Evolutionary conservation across 2,113 vertebrate species (phyloP).

Genomic region (Laticauda colubrina): DNA sequence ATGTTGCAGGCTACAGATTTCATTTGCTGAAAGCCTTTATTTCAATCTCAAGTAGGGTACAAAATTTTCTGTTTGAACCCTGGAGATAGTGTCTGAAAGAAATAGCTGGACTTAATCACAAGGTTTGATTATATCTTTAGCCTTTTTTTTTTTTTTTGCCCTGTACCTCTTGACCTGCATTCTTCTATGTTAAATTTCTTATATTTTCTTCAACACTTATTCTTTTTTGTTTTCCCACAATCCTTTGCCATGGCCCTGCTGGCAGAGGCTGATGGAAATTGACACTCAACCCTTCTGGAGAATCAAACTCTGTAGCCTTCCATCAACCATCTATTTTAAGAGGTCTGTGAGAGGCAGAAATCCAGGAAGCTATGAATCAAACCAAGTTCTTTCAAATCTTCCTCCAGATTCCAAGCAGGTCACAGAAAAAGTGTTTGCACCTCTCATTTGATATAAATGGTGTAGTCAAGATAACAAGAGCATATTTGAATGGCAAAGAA

Average conservation of each 20-base stretch:
- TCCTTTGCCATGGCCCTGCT: neutral
- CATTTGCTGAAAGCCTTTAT: neutral
- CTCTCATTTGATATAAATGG: constrained; percentile 35
- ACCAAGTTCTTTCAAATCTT: accelerated
- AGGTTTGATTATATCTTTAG: neutral
- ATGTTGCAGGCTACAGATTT: too few species aligned
- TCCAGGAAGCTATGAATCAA: neutral
- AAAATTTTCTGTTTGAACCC: neutral
- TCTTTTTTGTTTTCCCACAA: neutral
- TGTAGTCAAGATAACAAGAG: constrained; percentile 57
- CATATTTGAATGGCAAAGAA: neutral
- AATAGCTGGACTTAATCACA: neutral
- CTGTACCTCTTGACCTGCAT: neutral
- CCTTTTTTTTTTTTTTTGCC: too few species aligned
- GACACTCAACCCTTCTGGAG: neutral
- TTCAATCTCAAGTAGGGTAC: neutral
- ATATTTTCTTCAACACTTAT: neutral
- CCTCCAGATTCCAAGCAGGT: neutral
- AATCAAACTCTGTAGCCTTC: neutral
- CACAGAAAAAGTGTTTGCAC: neutral
- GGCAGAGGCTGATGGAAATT: neutral
- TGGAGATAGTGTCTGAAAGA: neutral
- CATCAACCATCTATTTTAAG: accelerated
- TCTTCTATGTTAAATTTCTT: too few species aligned
- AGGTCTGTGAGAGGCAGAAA: accelerated